Evolutionary conservation across 2,797 vertebrate genomes (phyloP), one percentile per base, ranked within the genome.

Genomic region (Alectoris magna): DNA sequence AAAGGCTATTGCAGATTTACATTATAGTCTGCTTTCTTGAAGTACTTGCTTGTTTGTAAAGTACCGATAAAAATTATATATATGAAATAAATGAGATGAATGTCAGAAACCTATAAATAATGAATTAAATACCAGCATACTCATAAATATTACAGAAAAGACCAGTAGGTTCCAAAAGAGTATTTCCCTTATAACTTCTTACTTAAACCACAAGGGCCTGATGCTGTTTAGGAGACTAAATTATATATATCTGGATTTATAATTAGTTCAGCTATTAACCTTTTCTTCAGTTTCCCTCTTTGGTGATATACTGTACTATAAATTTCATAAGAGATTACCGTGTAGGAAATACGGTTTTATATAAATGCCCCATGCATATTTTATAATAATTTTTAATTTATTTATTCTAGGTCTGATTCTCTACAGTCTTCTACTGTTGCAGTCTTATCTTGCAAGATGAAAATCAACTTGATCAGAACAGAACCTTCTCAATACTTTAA

Each of bases 81-180:
- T 88, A 95, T 95, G 92, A 96, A 95, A 94, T 76, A 96, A 96
- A 96, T 95, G 91, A 96, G 92, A 94, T 93, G 78, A 70, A 71
- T 94, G 96, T 96, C 95, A 97, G 91, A 94, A 94, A 85, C 59
- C 26, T 93, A 84, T 96, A 96, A 96, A 97, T 97, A 97, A 95
- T 96, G 7, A 96, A 97, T 96, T 96, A 95, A 97, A 96, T 96
- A 43, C 87, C 94, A 72, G 93, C 91, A 87, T 86, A 70, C 84
- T 93, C 95, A 97, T 97, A 96, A 97, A 97, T 97, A 95, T 95
- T 95, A 96, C 89, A 97, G 84, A 67, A 91, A 91, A 94, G 72
- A 91, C 90, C 93, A 90, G 53, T 82, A 77, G 90, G 38, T 95
- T 97, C 90, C 74, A 84, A 93, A 96, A 84, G 64, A 93, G 39